Percentiles rank a stretch among this genome's conserved stretches.
Conservation (phyloP, 2,113 vertebrate species). For the Syngnathoides biaculeatus region DNA sequence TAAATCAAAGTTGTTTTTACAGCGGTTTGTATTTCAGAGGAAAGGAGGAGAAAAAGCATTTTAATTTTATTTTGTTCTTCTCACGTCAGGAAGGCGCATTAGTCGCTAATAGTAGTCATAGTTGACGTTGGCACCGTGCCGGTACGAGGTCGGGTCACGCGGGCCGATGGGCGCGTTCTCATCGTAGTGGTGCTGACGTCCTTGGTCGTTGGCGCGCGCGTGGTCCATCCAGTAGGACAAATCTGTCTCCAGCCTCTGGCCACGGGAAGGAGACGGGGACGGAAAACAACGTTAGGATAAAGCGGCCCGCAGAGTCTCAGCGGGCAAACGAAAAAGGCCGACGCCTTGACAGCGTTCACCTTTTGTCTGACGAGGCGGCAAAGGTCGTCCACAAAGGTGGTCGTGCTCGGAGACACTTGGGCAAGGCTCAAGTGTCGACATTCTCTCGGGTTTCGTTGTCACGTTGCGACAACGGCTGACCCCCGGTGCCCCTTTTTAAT, state of each 20-base stretch:
- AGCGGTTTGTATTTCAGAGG: not conserved
- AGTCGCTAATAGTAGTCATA: constrained; percentile 85
- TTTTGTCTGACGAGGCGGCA: constrained; percentile 30
- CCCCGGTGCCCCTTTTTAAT: not conserved
- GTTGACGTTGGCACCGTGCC: constrained; percentile 86
- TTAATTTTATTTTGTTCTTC: not conserved
- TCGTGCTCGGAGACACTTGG: constrained; percentile 2
- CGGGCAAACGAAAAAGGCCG: constrained; percentile 44
- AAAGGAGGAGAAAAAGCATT: not conserved
- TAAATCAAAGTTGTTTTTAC: not conserved
- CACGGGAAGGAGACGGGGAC: not conserved
- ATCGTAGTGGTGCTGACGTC: constrained; percentile 87
- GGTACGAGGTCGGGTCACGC: constrained; percentile 66
- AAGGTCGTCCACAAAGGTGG: constrained; percentile 13
- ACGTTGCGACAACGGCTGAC: not conserved
- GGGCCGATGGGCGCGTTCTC: constrained; percentile 84
- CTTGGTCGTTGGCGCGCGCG: constrained; percentile 74
- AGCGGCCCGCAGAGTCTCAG: constrained; percentile 9
- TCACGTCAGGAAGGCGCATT: not conserved
- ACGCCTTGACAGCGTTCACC: constrained; percentile 41
- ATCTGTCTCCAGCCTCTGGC: constrained; percentile 89
- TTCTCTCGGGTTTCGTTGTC: not conserved
- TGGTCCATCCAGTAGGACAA: constrained; percentile 86
- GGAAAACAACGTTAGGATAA: constrained; percentile 5
- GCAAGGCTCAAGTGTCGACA: constrained; percentile 3